These are phyloP conservation scores for Burhinus bistriatus DNA, from an alignment of 2,113 vertebrate genomes.

Conservation along the genomic window DNA sequence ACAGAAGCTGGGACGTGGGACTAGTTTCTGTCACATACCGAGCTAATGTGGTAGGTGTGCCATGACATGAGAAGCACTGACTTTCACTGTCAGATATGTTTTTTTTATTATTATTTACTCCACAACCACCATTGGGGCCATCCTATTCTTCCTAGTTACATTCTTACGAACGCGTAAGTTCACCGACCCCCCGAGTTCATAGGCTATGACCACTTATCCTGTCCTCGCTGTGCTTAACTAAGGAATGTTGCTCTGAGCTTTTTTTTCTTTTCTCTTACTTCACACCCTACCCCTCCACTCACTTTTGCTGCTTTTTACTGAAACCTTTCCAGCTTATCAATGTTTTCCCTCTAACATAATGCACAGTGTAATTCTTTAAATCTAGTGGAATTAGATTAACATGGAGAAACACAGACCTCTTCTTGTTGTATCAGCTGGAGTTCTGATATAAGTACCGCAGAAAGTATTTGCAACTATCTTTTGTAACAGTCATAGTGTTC, in stretches of 20 bases:
- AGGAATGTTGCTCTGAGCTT: background rate
- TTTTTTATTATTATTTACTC: background rate
- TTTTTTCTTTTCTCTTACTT: background rate
- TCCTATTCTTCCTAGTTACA: background rate
- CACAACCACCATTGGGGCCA: background rate
- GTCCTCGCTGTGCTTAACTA: background rate
- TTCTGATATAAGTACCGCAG: background rate
- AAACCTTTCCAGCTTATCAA: background rate
- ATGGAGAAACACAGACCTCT: background rate
- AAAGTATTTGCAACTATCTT: background rate
- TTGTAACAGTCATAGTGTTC: background rate
- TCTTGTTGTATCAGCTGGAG: background rate
- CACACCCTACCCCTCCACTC: background rate
- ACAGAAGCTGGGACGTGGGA: background rate
- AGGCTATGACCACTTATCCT: background rate
- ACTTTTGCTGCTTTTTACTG: background rate
- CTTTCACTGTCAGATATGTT: background rate
- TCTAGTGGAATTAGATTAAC: background rate
- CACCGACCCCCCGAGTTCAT: background rate
- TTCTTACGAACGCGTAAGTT: accelerated
- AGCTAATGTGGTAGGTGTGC: background rate
- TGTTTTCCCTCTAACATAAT: accelerated
- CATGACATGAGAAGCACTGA: background rate
- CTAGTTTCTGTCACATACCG: background rate
- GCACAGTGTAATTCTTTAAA: background rate